These are phyloP conservation scores for Gasterosteus nipponicus DNA, from an alignment of 2,113 vertebrate species.

Conservation along the genomic window DNA sequence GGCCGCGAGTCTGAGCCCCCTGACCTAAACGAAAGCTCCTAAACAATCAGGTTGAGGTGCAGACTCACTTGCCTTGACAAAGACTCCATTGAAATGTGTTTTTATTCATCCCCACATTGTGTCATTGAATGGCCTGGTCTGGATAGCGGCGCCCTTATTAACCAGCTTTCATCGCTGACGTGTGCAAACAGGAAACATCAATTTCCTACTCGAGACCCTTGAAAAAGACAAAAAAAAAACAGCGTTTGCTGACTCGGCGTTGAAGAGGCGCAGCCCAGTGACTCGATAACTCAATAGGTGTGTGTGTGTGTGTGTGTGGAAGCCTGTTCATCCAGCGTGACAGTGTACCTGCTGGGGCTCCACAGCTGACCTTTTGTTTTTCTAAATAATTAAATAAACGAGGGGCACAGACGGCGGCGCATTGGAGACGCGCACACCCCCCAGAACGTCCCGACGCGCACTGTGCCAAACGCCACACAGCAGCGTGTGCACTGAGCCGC, in stretches of 20 bases:
- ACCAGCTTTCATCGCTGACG: slow-evolving; percentile 34
- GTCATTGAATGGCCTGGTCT: no score
- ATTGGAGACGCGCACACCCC: no score
- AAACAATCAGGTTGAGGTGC: not conserved
- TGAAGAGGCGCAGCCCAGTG: slow-evolving; percentile 10
- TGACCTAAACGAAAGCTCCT: not conserved
- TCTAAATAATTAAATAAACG: not conserved
- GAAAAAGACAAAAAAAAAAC: slow-evolving; percentile 3
- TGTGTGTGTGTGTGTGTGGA: not conserved
- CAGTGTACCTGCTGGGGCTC: not conserved
- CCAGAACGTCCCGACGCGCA: no score
- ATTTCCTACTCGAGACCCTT: slow-evolving; percentile 10
- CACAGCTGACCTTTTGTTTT: not conserved
- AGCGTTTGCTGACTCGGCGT: slow-evolving; percentile 13
- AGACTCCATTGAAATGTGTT: not conserved
- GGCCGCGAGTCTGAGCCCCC: no score
- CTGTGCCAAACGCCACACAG: no score
- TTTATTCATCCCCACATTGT: not conserved
- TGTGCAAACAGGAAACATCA: slow-evolving; percentile 20
- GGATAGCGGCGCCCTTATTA: slow-evolving; percentile 36
- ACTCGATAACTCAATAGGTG: slow-evolving; percentile 24
- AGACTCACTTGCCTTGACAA: not conserved
- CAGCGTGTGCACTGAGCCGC: no score
- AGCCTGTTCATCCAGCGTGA: not conserved
- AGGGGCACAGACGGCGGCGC: no score